These are phyloP conservation scores for Lumbricus terrestris DNA, from an alignment of 2,888 invertebrate species.

Conservation along the genomic window DNA sequence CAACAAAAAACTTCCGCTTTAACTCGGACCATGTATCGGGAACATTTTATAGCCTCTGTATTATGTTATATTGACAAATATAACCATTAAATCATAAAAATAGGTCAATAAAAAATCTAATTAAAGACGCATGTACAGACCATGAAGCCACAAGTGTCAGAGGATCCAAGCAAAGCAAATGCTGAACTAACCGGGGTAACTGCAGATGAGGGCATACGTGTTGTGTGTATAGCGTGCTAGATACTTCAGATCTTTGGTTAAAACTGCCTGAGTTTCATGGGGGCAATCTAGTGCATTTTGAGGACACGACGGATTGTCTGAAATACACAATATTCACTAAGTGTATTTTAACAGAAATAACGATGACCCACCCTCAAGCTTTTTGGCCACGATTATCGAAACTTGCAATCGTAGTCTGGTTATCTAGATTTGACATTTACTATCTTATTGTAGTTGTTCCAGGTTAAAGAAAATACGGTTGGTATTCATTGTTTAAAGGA, in stretches of 20 bases:
- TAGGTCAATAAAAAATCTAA: not conserved
- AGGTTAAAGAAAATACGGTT: no score
- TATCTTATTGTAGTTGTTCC: no score
- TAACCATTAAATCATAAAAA: not conserved
- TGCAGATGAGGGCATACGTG: not conserved
- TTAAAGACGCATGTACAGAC: accelerated
- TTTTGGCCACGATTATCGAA: no score
- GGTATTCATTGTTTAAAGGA: no score
- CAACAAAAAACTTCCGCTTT: no score
- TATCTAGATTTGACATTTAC: no score
- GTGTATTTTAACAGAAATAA: no score
- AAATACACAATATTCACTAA: not conserved
- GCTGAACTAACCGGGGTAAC: not conserved
- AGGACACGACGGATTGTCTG: not conserved
- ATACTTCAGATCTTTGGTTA: not conserved
- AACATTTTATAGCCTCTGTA: no score
- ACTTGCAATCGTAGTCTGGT: no score
- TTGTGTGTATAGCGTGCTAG: not conserved
- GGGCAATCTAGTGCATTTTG: not conserved
- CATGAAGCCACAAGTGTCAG: not conserved
- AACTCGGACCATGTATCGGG: no score
- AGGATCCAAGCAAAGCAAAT: not conserved
- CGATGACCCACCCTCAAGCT: no score
- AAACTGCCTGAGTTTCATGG: not conserved
- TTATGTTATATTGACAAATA: no score